Conservation (phyloP, 2,888 invertebrate species). For the Pterostichus niger region DNA sequence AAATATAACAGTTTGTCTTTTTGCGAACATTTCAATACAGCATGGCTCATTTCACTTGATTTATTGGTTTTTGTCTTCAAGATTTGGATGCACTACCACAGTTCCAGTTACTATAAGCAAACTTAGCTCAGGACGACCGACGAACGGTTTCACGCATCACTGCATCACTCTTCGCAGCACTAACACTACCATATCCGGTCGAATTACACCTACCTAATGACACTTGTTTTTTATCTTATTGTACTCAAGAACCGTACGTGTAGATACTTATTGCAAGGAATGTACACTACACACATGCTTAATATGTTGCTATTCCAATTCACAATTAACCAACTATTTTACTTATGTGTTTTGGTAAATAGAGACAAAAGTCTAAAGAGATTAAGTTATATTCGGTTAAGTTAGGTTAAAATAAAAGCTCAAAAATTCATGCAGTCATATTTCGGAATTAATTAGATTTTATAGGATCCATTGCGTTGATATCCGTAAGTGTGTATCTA, state of each 20-base stretch:
- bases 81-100: background rate
- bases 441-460: too few species aligned
- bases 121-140: background rate
- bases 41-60: constrained; percentile 17
- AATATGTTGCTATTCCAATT: background rate
- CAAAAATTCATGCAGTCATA: too few species aligned
- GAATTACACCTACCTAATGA: constrained; percentile 18
- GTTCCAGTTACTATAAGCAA: background rate
- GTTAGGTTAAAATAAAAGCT: too few species aligned
- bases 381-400: too few species aligned
- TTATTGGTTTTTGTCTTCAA: background rate
- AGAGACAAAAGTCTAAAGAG: too few species aligned
- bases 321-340: background rate
- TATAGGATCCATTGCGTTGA: too few species aligned
- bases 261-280: constrained; percentile 5
- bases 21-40: background rate
- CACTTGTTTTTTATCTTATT: constrained; percentile 21
- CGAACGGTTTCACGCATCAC: constrained; percentile 12
- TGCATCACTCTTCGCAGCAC: background rate
- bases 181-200: constrained; percentile 18
- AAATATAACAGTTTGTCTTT: background rate
- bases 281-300: background rate
- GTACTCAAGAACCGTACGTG: constrained; percentile 14
- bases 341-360: too few species aligned
- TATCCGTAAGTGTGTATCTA: too few species aligned